Conservation (phyloP, 2,888 invertebrate species). For the Drosophila cyrtoloma region DNA sequence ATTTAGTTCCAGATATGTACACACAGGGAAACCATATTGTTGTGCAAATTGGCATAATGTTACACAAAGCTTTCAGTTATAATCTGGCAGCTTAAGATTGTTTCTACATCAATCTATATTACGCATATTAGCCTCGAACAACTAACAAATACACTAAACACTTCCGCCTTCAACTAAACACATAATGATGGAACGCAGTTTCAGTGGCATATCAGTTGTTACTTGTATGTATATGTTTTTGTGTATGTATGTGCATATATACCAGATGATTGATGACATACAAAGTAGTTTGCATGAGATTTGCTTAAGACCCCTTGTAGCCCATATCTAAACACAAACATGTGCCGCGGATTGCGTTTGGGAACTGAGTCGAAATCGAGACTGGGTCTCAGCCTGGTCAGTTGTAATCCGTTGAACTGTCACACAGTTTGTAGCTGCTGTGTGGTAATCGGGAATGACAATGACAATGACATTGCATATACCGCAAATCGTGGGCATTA, state of each 20-base stretch:
- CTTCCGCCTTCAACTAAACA: conserved; percentile 67
- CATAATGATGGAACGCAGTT: conserved; percentile 41
- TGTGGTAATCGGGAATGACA: conserved; percentile 37
- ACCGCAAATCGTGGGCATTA: conserved; percentile 26
- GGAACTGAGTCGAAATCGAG: conserved; percentile 12
- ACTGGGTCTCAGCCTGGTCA: conserved; percentile 33
- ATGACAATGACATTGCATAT: conserved; percentile 57
- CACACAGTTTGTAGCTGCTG: conserved; percentile 25
- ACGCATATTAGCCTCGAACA: conserved; percentile 40
- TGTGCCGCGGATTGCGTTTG: conserved; percentile 50
- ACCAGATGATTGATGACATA: conserved; percentile 71
- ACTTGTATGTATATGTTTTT: background rate
- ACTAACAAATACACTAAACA: conserved; percentile 48
- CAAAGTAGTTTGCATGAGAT: conserved; percentile 67
- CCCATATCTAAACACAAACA: conserved; percentile 44
- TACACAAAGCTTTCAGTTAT: conserved; percentile 40
- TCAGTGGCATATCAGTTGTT: conserved; percentile 6
- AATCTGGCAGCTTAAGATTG: conserved; percentile 55
- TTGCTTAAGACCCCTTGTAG: conserved; percentile 44
- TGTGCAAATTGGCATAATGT: conserved; percentile 45
- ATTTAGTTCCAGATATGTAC: conserved; percentile 3
- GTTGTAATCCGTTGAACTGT: conserved; percentile 60
- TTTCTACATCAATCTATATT: conserved; percentile 69
- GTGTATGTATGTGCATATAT: conserved; percentile 9
- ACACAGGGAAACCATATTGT: background rate